Evolutionary conservation across 2,888 invertebrate genomes (phyloP).

Genomic region (Oxystoma pomonae): DNA sequence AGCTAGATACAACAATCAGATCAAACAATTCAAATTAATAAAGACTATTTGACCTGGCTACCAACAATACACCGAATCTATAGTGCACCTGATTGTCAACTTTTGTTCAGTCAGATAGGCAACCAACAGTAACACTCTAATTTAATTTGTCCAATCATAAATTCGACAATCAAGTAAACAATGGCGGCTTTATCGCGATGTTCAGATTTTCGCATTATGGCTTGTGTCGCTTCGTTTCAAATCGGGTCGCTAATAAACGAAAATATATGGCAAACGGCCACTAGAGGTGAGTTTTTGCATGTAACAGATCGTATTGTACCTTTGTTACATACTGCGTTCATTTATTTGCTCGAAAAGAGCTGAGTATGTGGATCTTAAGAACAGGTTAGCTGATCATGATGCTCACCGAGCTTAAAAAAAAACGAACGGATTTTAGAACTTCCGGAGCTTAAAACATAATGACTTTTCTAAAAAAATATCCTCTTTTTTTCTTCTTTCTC

Average conservation of each 20-base stretch:
- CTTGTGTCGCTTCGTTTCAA: background rate
- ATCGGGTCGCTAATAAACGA: constrained; percentile 29
- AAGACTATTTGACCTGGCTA: constrained; percentile 10
- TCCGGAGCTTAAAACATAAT: too few species aligned
- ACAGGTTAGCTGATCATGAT: too few species aligned
- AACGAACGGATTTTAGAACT: too few species aligned
- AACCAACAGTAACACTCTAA: constrained; percentile 37
- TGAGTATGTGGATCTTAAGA: too few species aligned
- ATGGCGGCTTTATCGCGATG: constrained; percentile 49
- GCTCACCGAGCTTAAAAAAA: too few species aligned
- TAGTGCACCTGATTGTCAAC: constrained; percentile 40
- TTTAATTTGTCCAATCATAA: constrained; percentile 52
- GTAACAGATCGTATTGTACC: too few species aligned
- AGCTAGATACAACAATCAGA: too few species aligned
- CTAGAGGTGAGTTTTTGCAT: too few species aligned
- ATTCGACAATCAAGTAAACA: constrained; percentile 51
- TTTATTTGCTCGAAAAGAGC: too few species aligned
- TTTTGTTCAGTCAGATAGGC: constrained; percentile 45
- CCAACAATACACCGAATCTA: constrained; percentile 22
- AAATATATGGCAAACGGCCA: constrained; percentile 37
- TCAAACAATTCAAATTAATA: background rate
- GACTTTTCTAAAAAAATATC: too few species aligned
- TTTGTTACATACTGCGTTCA: too few species aligned
- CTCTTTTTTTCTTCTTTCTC: too few species aligned
- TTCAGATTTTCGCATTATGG: constrained; percentile 48